Percentiles rank a stretch among this genome's conserved stretches.
phyloP scores from a whole-genome alignment of 1,140 invertebrate species.

The Pseudomyrmex flavicornis region DNA sequence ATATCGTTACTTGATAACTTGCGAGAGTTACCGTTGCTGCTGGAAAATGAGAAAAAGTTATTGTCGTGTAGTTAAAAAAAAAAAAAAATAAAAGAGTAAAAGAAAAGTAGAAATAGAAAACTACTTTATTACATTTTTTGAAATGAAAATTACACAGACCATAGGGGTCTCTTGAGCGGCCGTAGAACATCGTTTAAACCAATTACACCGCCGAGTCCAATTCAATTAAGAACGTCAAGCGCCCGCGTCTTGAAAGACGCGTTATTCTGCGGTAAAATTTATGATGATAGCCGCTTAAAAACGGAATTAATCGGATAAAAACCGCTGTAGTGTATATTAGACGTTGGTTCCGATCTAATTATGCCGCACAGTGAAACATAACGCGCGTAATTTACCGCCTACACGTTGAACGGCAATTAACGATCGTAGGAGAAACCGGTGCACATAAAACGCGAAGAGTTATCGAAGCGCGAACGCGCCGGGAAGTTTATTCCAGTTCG shows the following conservation, averaged over 20 bases:
- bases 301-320: conserved; percentile 44
- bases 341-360: conserved; percentile 37
- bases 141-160: too few species aligned
- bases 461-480: conserved; percentile 1
- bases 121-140: not conserved
- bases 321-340: not conserved
- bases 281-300: not conserved
- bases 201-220: not conserved
- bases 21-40: too few species aligned
- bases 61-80: not conserved
- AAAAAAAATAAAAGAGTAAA: too few species aligned
- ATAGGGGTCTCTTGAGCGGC: not conserved
- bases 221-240: not conserved
- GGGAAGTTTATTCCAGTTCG: conserved; percentile 17
- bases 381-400: conserved; percentile 31
- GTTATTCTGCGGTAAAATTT: conserved; percentile 35
- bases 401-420: conserved; percentile 37
- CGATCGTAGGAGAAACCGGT: conserved; percentile 47
- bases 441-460: conserved; percentile 42
- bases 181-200: not conserved
- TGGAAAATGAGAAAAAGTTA: not conserved
- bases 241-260: not conserved
- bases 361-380: not conserved
- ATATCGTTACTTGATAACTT: not conserved
- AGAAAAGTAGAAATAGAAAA: not conserved